Evolutionary conservation across 2,797 vertebrate species (phyloP), one percentile per base, ranked within the genome.

Genomic region (Chaunax sp.): DNA sequence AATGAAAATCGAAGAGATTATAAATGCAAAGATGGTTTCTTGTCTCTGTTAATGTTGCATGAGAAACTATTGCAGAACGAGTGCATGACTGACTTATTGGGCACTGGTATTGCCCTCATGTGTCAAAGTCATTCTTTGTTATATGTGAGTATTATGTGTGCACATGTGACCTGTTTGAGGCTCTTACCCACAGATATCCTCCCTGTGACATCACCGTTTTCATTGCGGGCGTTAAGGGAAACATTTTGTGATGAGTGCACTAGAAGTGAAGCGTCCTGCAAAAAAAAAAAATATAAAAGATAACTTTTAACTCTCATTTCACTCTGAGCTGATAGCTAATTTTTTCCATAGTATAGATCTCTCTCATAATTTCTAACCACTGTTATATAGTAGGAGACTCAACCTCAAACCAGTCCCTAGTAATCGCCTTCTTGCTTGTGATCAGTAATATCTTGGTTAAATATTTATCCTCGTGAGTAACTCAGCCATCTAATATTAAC

Each of bases 181-280:
- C 19, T 78, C 97, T 94, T 92, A 99, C 98, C 98, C 85, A 98
- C 95, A 81, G 90, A 95, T 65, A 97, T 82, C 85, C 96, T 95
- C 77, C 96, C 96, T 1, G 95, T 97, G 80, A 98, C 95, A 22
- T 96, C 90, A 2, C 96, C 96, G 1, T 96, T 93, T 9, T 90
- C 90, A 81, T 97, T 93, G 6, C 95, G 96, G 53, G 96, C 96
- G 41, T 94, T 97, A 35, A 98, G 90, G 15, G 94, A 95, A 74
- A 99, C 95, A 5, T 97, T 97, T 80, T 98, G 93, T 25, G 93
- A 87, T 18, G 98, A 98, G 61, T 95, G 93, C 13, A 95, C 89
- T 38, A 97, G 92, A 49, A 99, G 94, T 6, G 95, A 86, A 35
- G 95, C 94, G 71, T 97, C 97, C 98, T 99, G 85, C 25, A 38